phyloP scores from a whole-genome alignment of 1,140 invertebrate genomes.

The Vanessa tameamea region DNA sequence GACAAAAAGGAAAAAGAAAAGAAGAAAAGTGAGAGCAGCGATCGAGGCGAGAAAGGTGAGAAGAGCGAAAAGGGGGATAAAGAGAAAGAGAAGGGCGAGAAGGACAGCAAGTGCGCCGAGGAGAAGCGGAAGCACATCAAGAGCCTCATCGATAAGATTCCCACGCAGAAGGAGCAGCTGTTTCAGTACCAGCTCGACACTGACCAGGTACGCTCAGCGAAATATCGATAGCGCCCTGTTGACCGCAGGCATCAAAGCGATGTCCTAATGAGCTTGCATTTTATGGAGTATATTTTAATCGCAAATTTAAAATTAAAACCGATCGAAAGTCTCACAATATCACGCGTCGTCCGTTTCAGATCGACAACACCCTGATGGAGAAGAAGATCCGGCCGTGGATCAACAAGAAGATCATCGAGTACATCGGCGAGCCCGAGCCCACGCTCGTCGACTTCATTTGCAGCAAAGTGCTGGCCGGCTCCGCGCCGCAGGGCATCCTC shows the following conservation, averaged over 20 bases:
- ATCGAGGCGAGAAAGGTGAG: constrained; percentile 27
- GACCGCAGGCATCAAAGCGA: no score
- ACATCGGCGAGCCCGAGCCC: constrained; percentile 99
- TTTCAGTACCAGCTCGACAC: constrained; percentile 97
- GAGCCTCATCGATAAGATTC: constrained; percentile 98
- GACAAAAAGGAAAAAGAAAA: constrained; percentile 68
- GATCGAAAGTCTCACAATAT: no score
- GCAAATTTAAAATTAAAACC: no score
- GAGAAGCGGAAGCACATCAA: constrained; percentile 98
- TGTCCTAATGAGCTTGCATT: background rate
- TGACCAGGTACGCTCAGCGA: constrained; percentile 83
- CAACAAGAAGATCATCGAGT: constrained; percentile 99
- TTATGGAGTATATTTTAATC: no score
- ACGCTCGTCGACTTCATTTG: constrained; percentile 99
- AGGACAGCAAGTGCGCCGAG: constrained; percentile 88
- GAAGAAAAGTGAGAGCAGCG: constrained; percentile 41
- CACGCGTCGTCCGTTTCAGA: constrained; percentile 54
- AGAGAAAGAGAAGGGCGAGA: constrained; percentile 40
- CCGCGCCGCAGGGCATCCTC: constrained; percentile 95
- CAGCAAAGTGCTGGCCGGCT: constrained; percentile 96
- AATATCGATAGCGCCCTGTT: no score
- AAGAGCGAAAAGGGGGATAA: constrained; percentile 88
- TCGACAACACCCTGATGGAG: constrained; percentile 91
- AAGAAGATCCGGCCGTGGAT: constrained; percentile 99
- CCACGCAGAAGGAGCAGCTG: constrained; percentile 96